These are phyloP conservation scores for Babylonia areolata DNA, from an alignment of 1,140 invertebrate genomes.

Conservation along the genomic window DNA sequence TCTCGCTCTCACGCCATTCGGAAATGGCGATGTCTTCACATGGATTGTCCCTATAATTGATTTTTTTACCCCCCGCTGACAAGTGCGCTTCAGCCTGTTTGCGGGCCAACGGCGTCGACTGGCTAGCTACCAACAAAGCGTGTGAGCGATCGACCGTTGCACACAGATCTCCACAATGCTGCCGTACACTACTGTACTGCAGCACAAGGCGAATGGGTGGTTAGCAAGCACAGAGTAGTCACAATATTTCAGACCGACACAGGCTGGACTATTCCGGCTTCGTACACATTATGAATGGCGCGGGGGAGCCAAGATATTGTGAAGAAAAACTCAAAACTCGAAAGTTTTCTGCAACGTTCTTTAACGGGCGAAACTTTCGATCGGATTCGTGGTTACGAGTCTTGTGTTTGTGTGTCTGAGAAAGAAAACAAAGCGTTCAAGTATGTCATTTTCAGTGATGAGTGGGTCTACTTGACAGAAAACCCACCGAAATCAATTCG, in stretches of 20 bases:
- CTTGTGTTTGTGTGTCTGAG: slow-evolving; percentile 72
- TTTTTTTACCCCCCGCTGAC: background rate
- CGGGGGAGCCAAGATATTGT: slow-evolving; percentile 43
- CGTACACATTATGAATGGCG: slow-evolving; percentile 40
- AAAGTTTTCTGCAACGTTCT: slow-evolving; percentile 71
- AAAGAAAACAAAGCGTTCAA: slow-evolving; percentile 73
- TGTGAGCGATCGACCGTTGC: background rate
- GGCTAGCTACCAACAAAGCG: background rate
- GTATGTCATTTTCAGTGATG: slow-evolving; percentile 71
- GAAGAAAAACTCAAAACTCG: slow-evolving; percentile 73
- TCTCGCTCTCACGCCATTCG: too few relatives aligned
- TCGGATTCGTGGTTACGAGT: slow-evolving; percentile 73
- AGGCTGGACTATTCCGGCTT: background rate
- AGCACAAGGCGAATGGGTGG: background rate
- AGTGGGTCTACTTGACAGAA: slow-evolving; percentile 73
- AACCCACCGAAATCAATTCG: slow-evolving; percentile 72
- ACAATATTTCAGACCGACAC: background rate
- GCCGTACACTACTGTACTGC: background rate
- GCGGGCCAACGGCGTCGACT: background rate
- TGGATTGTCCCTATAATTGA: too few relatives aligned
- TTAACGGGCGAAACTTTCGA: slow-evolving; percentile 70
- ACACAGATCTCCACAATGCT: background rate
- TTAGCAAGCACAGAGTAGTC: background rate
- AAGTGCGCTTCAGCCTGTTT: background rate
- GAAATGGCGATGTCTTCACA: too few relatives aligned